Base-by-base conservation (phyloP, 1,140 invertebrate genomes). In the Tribolium castaneum region DNA sequence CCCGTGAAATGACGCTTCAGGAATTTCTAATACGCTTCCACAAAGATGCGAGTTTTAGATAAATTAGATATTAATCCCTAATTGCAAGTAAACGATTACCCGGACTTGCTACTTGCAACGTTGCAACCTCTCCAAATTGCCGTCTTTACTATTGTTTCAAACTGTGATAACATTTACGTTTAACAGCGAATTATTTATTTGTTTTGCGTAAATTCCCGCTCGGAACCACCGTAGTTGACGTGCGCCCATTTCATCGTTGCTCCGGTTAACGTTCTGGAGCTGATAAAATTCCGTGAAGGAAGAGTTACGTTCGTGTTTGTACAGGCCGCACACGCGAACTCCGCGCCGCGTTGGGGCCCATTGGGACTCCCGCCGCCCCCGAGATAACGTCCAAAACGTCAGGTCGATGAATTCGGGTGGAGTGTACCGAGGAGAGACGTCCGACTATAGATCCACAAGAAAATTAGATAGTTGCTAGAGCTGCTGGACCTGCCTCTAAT, bases 331-430 rank as follows among this genome's bases (percentile, higher is more conserved):
- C 54, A 59, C 54, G 54, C 19, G 14, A 59, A 52, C n/a, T 19
- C 13, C 13, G 6, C 6, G 51, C 13, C 12, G 12, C 7, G 16
- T 52, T 13, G 13, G 49, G 49, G 49, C 49, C 49, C 49, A 50
- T 14, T n/a, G 71, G 12, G 34, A 54, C 14, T 6, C 49, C 12
- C 71, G 19, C 22, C 25, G n/a, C 52, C 50, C 30, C 52, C 50
- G 39, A 14, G 22, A 72, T 51, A 45, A 72, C 70, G 70, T 72
- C 70, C 70, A 22, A 51, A 16, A 34, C 50, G 70, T 72, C 70
- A 73, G 71, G 71, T 73, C 71, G 71, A 73, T 73, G 71, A 73
- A 9, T 52, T 39, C 16, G 19, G 49, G 51, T 39, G 35, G 50
- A 16, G 71, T 50, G 71, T 30, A 45, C 7, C 7, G 39, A 45